A percentile compares a stretch with the other conserved stretches of the same genome.
These are phyloP conservation scores for Caracal caracal DNA, from an alignment of 2,113 vertebrate genomes.

Conservation along the genomic window DNA sequence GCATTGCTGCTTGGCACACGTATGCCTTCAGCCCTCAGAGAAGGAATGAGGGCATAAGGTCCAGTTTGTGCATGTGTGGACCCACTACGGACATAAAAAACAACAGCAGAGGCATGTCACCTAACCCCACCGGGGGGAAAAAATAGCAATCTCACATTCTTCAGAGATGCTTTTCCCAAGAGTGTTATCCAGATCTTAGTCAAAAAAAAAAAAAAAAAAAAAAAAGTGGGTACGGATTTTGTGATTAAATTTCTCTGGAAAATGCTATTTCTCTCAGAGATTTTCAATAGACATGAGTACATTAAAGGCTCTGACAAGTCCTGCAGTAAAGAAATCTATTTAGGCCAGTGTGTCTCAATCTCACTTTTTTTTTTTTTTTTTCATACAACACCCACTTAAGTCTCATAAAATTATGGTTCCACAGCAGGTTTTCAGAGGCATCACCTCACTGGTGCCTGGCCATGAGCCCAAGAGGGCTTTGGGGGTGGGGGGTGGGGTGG, in stretches of 20 bases:
- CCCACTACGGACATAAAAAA: background rate
- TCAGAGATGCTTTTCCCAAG: background rate
- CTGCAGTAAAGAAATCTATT: background rate
- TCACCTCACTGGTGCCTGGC: background rate
- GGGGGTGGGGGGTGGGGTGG: background rate
- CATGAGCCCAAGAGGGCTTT: background rate
- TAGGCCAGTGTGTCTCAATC: too few species aligned
- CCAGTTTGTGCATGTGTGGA: rapidly evolving
- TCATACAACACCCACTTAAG: background rate
- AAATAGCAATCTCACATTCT: background rate
- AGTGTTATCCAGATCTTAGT: background rate
- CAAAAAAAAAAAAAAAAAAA: background rate
- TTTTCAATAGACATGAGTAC: background rate
- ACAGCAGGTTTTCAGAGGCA: background rate
- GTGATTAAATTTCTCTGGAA: background rate
- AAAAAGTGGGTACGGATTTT: background rate
- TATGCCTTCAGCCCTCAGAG: background rate
- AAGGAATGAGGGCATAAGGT: background rate
- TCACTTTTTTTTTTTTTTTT: background rate
- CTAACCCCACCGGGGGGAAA: background rate
- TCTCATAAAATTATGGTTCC: background rate
- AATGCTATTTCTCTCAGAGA: background rate
- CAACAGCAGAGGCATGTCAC: background rate
- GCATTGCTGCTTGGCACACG: background rate
- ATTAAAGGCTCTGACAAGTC: background rate